Conservation (phyloP, 2,113 vertebrate genomes). For the Saccopteryx leptura region DNA sequence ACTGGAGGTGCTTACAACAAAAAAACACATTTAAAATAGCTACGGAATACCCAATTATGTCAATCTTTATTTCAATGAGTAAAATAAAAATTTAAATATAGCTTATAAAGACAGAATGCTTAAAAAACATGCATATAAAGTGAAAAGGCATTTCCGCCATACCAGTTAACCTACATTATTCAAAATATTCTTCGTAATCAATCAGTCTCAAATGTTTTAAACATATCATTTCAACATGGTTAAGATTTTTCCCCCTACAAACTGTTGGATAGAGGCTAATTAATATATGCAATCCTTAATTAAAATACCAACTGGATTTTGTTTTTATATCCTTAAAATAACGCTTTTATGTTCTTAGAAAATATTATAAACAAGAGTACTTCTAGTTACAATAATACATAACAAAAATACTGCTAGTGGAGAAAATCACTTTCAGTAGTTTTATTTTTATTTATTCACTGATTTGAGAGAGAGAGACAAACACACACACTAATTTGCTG, state of each 20-base stretch:
- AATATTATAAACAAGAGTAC: neutral
- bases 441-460: neutral
- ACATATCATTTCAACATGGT: neutral
- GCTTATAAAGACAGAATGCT: neutral
- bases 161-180: neutral
- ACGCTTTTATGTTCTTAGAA: neutral
- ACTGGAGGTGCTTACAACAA: neutral
- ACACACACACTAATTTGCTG: too few species aligned
- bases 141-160: neutral
- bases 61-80: conserved; percentile 31
- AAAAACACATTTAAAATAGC: neutral
- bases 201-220: neutral
- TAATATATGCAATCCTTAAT: neutral
- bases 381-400: conserved; percentile 14
- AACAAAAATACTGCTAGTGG: conserved; percentile 4
- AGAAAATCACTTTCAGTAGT: conserved; percentile 10
- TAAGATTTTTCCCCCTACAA: neutral
- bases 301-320: neutral
- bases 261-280: neutral
- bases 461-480: neutral
- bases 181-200: conserved; percentile 32
- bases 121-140: neutral
- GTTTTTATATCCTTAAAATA: neutral
- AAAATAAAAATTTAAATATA: neutral
- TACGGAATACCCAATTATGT: neutral